These are phyloP conservation scores for Dipodomys spectabilis DNA, from an alignment of 2,113 vertebrate genomes.

Conservation along the genomic window DNA sequence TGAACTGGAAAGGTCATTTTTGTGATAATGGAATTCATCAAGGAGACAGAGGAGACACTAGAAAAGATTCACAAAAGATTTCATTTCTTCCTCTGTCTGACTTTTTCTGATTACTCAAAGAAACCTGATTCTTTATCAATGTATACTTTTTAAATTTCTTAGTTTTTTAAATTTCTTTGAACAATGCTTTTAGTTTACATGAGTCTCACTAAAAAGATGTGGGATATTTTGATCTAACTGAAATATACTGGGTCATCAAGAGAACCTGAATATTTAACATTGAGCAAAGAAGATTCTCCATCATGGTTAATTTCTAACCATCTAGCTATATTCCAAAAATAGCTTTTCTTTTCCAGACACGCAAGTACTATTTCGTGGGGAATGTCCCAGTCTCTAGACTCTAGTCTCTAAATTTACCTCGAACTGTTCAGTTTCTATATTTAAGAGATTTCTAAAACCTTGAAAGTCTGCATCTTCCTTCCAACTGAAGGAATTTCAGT, in stretches of 20 bases:
- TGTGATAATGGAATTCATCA: slow-evolving; percentile 86
- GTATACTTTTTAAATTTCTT: slow-evolving; percentile 62
- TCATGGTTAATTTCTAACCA: slow-evolving; percentile 73
- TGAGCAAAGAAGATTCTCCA: slow-evolving; percentile 65
- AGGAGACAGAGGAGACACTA: slow-evolving; percentile 71
- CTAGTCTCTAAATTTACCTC: slow-evolving; percentile 70
- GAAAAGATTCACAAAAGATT: slow-evolving; percentile 80
- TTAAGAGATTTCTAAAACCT: slow-evolving; percentile 52
- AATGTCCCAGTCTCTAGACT: slow-evolving; percentile 26
- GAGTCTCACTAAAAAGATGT: slow-evolving; percentile 59
- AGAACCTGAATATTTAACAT: slow-evolving; percentile 79
- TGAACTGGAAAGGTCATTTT: slow-evolving; percentile 85
- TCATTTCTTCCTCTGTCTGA: slow-evolving; percentile 70
- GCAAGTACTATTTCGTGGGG: slow-evolving; percentile 57
- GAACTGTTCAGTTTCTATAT: slow-evolving; percentile 32
- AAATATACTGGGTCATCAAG: slow-evolving; percentile 67
- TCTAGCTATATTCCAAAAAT: slow-evolving; percentile 79
- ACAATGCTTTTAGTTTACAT: slow-evolving; percentile 70
- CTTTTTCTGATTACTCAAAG: slow-evolving; percentile 75
- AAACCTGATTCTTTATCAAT: slow-evolving; percentile 72
- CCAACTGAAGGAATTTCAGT: slow-evolving; percentile 39
- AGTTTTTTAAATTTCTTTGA: slow-evolving; percentile 61
- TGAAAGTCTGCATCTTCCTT: slow-evolving; percentile 29
- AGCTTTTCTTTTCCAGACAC: slow-evolving; percentile 71
- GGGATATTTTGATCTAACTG: slow-evolving; percentile 56